Evolutionary conservation across 2,113 vertebrate genomes (phyloP).

Genomic region (Carassius carassius): DNA sequence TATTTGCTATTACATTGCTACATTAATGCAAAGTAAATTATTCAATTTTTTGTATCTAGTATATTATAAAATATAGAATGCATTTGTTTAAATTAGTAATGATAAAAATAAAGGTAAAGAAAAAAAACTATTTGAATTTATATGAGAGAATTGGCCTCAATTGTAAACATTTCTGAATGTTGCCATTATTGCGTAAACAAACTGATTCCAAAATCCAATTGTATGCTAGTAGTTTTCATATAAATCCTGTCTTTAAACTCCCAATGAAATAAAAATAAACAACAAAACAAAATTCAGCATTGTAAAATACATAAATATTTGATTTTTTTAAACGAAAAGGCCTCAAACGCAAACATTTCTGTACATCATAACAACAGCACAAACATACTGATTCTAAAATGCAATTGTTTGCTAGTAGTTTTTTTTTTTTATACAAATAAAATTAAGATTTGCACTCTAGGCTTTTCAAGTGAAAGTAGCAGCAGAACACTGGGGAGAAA

Average conservation of each 20-base stretch:
- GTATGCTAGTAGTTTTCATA: background rate
- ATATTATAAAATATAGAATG: background rate
- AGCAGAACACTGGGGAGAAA: background rate
- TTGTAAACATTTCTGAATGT: background rate
- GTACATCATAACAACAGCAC: background rate
- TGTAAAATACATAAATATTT: too few species aligned
- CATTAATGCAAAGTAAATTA: background rate
- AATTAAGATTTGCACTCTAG: background rate
- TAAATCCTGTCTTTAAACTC: too few species aligned
- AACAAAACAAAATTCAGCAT: too few species aligned
- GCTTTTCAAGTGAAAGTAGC: background rate
- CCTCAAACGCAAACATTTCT: slow-evolving; percentile 3
- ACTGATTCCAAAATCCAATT: background rate
- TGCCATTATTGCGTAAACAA: background rate
- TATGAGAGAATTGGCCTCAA: background rate
- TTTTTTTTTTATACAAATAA: background rate
- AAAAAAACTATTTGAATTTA: background rate
- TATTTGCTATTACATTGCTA: too few species aligned
- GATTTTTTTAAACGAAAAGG: background rate
- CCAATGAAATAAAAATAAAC: too few species aligned
- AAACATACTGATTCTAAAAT: background rate
- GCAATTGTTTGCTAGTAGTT: background rate
- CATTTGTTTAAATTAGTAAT: background rate
- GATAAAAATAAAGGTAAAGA: background rate
- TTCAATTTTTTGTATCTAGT: background rate